phyloP scores from a whole-genome alignment of 2,797 vertebrate species.

The Karalla daura region DNA sequence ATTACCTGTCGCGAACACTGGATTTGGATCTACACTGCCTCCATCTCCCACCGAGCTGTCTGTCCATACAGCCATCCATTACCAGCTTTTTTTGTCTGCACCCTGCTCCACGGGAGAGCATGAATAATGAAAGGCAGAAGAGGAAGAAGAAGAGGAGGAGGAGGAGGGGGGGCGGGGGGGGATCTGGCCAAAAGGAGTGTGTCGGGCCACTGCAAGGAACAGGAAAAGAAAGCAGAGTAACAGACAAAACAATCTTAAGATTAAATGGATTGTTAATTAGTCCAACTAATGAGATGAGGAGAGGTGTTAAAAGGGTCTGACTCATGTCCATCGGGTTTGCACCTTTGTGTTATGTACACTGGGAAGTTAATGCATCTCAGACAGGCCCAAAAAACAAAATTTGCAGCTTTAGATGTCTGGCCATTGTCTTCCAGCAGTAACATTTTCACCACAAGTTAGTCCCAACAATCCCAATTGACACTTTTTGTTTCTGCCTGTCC shows the following conservation, averaged over 20 bases:
- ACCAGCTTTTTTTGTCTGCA: conserved; percentile 36
- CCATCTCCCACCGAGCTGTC: conserved; percentile 37
- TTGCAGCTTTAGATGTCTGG: no score
- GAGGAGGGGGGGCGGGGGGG: conserved; percentile 20
- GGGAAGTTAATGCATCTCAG: no score
- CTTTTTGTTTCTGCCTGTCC: no score
- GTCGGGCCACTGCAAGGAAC: conserved; percentile 9
- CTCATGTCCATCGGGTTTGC: no score
- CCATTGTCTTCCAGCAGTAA: no score
- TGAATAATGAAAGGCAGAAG: conserved; percentile 69
- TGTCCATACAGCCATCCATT: conserved; percentile 35
- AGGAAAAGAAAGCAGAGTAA: background rate
- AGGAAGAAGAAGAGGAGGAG: conserved; percentile 25
- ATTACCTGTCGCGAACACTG: background rate
- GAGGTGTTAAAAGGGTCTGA: no score
- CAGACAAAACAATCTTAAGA: background rate
- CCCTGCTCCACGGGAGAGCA: conserved; percentile 41
- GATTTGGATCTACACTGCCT: background rate
- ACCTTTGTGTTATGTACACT: no score
- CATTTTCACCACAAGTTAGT: no score
- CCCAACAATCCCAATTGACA: no score
- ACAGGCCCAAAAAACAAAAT: no score
- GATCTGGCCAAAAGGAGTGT: conserved; percentile 38
- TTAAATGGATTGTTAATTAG: no score
- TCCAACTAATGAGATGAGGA: no score